Percentiles rank a stretch among this genome's conserved stretches.
These are phyloP conservation scores for Syngnathus rostellatus DNA, from an alignment of 2,797 vertebrate genomes.

Conservation along the genomic window DNA sequence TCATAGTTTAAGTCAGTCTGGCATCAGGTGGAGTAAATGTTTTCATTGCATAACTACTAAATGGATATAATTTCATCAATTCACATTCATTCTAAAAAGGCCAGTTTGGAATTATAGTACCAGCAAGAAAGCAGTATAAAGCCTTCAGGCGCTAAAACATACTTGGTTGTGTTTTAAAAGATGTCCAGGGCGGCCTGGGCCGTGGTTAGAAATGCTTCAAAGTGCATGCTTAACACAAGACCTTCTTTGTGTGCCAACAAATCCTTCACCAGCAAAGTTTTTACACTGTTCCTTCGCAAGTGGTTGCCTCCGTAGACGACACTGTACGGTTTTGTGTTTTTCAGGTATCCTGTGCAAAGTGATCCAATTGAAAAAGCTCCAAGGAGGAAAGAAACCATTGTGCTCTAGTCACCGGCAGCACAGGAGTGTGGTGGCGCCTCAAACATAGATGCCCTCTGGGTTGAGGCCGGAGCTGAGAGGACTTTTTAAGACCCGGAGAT, in stretches of 20 bases:
- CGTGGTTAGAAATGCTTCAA: constrained; percentile 9
- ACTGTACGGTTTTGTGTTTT: constrained; percentile 53
- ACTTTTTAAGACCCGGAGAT: constrained; percentile 85
- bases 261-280: constrained; percentile 25
- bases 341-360: constrained; percentile 47
- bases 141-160: constrained; percentile 52
- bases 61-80: constrained; percentile 30
- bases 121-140: constrained; percentile 37
- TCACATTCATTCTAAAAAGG: constrained; percentile 54
- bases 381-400: constrained; percentile 19
- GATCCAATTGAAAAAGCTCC: constrained; percentile 27
- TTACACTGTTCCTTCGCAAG: constrained; percentile 14
- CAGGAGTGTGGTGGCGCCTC: constrained; percentile 36
- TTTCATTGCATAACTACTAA: constrained; percentile 27
- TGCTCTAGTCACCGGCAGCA: constrained; percentile 2
- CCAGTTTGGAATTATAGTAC: constrained; percentile 34
- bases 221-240: neutral
- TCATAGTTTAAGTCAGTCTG: constrained; percentile 32
- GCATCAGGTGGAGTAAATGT: constrained; percentile 24
- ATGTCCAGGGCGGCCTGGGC: constrained; percentile 19
- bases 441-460: constrained; percentile 97
- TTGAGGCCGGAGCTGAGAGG: constrained; percentile 85
- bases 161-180: constrained; percentile 40
- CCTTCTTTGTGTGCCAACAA: constrained; percentile 16
- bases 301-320: constrained; percentile 26